A percentile compares a stretch with the other conserved stretches of the same genome.
Conservation (phyloP, 53 echinoderm and acorn worm genomes). For the Luidia sarsii region DNA sequence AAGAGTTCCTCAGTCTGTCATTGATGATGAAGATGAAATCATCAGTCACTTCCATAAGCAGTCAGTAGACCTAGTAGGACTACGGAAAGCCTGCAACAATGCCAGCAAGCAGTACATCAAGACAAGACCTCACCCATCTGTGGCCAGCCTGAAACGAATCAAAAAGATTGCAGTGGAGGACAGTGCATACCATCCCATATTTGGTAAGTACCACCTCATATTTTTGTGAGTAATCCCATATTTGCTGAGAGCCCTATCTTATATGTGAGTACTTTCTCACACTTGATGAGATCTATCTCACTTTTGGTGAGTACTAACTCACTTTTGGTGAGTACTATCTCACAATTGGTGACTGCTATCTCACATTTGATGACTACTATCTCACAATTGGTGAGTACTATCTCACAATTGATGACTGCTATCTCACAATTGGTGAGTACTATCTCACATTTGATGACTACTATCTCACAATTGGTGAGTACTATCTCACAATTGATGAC, state of each 20-base stretch:
- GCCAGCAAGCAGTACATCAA: constrained; percentile 87
- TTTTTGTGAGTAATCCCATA: neutral
- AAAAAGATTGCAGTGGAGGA: constrained; percentile 71
- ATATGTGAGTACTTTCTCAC: neutral
- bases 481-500: neutral
- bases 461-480: neutral
- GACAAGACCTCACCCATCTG: constrained; percentile 85
- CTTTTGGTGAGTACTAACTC: neutral
- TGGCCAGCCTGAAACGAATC: constrained; percentile 90
- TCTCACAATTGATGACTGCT: neutral
- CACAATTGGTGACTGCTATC: neutral
- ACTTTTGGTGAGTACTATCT: neutral
- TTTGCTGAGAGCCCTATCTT: neutral
- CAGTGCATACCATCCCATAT: constrained; percentile 74
- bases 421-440: neutral
- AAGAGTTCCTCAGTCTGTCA: constrained; percentile 71
- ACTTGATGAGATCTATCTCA: neutral
- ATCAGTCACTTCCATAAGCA: constrained; percentile 53
- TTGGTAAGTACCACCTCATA: constrained; percentile 63
- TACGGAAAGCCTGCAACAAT: constrained; percentile 64
- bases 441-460: neutral
- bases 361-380: neutral
- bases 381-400: neutral
- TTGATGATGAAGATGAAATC: constrained; percentile 78
- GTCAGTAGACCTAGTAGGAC: constrained; percentile 65